Base-by-base conservation (phyloP, 2,797 vertebrate species). In the Cheirogaleus major region DNA sequence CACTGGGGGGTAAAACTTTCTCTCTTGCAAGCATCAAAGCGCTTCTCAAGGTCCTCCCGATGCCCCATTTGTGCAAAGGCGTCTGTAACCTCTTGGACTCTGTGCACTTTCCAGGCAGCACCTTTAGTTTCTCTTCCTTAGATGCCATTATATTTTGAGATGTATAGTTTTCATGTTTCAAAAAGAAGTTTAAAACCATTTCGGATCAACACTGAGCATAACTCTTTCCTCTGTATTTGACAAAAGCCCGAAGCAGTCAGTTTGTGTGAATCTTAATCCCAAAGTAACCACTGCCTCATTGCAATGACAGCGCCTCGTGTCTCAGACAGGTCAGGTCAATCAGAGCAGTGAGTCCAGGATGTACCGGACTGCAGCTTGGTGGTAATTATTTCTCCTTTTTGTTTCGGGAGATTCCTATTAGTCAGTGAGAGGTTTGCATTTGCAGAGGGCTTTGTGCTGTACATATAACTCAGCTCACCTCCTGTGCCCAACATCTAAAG, bases 231-330 rank as follows among this genome's bases (percentile, higher is more conserved):
- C 67, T 81, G 41, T 91, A 89, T 98, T 69, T 88, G 97, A 65
- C 96, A 94, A 97, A 97, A 97, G 95, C 91, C 89, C 38, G 69
- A 93, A 97, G 91, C 95, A 93, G 55, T 94, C 86, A 95, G 97
- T 72, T 97, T 84, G 84, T 95, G 83, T 96, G 96, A 94, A 97
- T 98, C 98, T 97, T 98, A 98, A 98, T 98, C 96, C 20, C 27
- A 89, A 57, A 93, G 67, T 48, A 95, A 96, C 96, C 93, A 90
- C 97, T 48, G 94, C 75, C 88, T 93, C 87, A 80, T 95, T 96
- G 79, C 89, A 97, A 81, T 93, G 96, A 98, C 96, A 92, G 93
- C 97, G 97, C 96, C 80, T 97, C 96, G 93, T 97, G 91, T 93
- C 88, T 98, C 95, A 92, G 96, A 98, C n/a, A n/a, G 91, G 95